phyloP scores from a whole-genome alignment of 2,113 vertebrate genomes.

The Oxyura jamaicensis region DNA sequence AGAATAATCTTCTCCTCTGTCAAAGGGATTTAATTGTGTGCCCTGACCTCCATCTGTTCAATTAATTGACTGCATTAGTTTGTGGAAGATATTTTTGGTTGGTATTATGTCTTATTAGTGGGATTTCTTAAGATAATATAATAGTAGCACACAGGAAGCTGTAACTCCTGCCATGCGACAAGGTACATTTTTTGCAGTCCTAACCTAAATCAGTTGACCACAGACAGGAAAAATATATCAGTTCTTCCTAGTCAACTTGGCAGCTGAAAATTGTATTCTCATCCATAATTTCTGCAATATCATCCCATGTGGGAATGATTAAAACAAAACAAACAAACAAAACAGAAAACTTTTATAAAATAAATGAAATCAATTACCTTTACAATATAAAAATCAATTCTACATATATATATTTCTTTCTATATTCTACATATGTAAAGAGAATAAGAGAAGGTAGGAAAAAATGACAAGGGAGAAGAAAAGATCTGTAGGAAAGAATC shows the following conservation, averaged over 20 bases:
- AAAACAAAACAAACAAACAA: background rate
- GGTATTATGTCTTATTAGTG: constrained; percentile 37
- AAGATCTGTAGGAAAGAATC: background rate
- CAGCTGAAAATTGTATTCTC: background rate
- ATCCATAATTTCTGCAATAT: background rate
- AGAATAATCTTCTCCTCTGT: constrained; percentile 51
- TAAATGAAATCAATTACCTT: background rate
- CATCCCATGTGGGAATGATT: background rate
- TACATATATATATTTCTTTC: background rate
- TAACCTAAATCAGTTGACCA: background rate
- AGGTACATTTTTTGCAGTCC: background rate
- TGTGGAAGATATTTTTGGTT: constrained; percentile 39
- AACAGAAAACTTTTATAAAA: background rate
- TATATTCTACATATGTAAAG: background rate
- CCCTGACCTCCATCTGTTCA: constrained; percentile 50
- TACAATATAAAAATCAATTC: background rate
- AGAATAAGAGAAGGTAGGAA: background rate
- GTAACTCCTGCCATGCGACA: background rate
- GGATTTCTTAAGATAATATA: constrained; percentile 11
- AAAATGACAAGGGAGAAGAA: background rate
- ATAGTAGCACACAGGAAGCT: background rate
- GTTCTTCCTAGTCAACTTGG: background rate
- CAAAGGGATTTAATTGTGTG: constrained; percentile 46
- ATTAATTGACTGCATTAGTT: constrained; percentile 50
- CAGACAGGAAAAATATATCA: background rate